These are phyloP conservation scores for Thereva nobilitata DNA, from an alignment of 2,888 invertebrate genomes.

Conservation along the genomic window DNA sequence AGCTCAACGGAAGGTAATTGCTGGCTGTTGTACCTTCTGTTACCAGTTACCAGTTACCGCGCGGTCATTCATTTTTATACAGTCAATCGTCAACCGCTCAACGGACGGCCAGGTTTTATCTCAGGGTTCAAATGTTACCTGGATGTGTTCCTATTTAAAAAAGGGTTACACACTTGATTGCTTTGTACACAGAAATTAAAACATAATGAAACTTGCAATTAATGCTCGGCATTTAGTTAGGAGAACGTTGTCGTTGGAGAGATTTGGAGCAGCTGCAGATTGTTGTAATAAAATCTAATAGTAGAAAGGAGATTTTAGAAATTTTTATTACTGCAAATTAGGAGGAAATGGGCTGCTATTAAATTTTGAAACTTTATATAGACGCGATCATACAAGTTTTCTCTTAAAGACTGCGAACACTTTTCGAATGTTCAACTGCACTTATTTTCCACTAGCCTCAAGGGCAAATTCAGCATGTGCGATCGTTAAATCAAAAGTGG, in stretches of 20 bases:
- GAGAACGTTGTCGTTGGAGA: not conserved
- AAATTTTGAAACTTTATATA: no score
- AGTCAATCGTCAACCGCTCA: constrained; percentile 2
- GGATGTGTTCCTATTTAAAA: not conserved
- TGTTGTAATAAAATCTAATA: no score
- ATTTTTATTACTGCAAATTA: no score
- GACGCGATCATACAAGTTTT: no score
- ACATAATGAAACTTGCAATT: constrained; percentile 21
- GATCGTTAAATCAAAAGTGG: no score
- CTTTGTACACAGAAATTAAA: constrained; percentile 29
- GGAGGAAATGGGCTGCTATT: no score
- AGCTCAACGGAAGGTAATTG: constrained; percentile 12
- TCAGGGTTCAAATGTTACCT: constrained; percentile 6
- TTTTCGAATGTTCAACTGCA: no score
- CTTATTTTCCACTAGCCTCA: no score
- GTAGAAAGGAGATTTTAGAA: no score
- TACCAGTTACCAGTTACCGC: constrained; percentile 8
- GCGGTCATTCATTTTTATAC: not conserved
- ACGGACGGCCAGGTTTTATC: not conserved
- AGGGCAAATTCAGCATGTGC: no score
- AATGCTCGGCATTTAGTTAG: constrained; percentile 18
- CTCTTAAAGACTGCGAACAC: no score
- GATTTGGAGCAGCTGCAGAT: not conserved
- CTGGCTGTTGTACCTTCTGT: constrained; percentile 24
- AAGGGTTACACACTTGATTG: constrained; percentile 8